phyloP scores from a whole-genome alignment of 2,113 vertebrate species.

The Puffinus mauretanicus region DNA sequence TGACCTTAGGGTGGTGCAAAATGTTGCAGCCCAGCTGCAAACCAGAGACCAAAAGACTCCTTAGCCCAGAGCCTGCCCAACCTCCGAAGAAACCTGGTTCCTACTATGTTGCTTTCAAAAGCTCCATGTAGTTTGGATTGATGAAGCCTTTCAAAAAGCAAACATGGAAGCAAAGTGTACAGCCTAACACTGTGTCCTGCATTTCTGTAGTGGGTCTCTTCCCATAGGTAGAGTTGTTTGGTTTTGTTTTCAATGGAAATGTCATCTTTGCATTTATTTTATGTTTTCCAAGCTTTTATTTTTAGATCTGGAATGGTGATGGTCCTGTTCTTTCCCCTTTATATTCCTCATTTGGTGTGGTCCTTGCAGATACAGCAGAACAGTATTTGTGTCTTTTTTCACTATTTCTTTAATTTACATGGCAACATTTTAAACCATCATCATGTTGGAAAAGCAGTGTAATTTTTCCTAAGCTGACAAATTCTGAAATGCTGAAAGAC shows the following conservation, averaged over 20 bases:
- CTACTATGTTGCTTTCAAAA: not conserved
- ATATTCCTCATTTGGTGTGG: not conserved
- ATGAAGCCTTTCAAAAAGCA: not conserved
- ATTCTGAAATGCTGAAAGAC: not conserved
- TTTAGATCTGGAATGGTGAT: not conserved
- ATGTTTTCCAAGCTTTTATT: not conserved
- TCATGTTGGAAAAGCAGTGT: not conserved
- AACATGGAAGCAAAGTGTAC: not conserved
- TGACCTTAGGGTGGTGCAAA: not conserved
- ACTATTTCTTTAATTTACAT: not conserved
- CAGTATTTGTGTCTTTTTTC: not conserved
- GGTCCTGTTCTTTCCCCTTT: not conserved
- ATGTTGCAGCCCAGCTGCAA: not conserved
- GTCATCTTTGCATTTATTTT: not conserved
- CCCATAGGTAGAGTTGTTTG: not conserved
- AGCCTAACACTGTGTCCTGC: not conserved
- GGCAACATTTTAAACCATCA: not conserved
- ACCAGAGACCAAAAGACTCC: not conserved
- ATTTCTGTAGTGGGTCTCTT: not conserved
- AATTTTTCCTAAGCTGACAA: not conserved
- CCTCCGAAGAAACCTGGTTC: not conserved
- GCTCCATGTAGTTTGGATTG: fast-evolving
- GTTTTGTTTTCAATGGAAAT: not conserved
- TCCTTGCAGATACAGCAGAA: not conserved
- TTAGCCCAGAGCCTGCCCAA: not conserved